These are phyloP conservation scores for Bombus sylvicola DNA, from an alignment of 1,140 invertebrate species.

Conservation along the genomic window DNA sequence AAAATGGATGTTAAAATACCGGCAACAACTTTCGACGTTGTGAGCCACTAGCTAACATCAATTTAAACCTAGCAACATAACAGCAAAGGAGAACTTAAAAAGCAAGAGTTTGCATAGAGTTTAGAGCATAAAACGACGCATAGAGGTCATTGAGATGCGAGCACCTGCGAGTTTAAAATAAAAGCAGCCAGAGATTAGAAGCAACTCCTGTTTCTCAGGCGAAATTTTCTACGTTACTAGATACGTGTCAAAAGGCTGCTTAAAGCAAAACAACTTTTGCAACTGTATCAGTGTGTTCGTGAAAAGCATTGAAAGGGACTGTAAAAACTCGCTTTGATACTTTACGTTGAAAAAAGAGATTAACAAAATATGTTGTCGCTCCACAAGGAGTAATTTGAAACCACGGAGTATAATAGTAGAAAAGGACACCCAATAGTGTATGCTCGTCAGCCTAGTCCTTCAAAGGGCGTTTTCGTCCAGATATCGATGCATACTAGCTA, in stretches of 20 bases:
- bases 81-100: background rate
- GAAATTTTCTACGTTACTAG: background rate
- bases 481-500: conserved; percentile 37
- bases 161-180: background rate
- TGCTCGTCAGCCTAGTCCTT: background rate
- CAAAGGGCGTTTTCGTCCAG: conserved; percentile 32
- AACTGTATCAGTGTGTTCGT: background rate
- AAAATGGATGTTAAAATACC: too few relatives aligned
- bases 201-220: background rate
- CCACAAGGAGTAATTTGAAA: background rate
- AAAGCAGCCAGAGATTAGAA: background rate
- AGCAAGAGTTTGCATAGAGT: background rate
- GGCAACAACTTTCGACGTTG: background rate
- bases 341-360: background rate
- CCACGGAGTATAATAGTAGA: background rate
- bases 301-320: background rate
- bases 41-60: background rate
- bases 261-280: background rate
- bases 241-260: background rate
- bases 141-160: background rate
- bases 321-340: background rate
- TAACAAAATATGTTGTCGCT: conserved; percentile 1
- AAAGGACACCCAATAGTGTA: background rate
- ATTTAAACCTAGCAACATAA: background rate
- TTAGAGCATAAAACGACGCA: background rate